A percentile compares a stretch with the other conserved stretches of the same genome.
Conservation (phyloP, 2,888 invertebrate species). For the Caenorhabditis sp. region DNA sequence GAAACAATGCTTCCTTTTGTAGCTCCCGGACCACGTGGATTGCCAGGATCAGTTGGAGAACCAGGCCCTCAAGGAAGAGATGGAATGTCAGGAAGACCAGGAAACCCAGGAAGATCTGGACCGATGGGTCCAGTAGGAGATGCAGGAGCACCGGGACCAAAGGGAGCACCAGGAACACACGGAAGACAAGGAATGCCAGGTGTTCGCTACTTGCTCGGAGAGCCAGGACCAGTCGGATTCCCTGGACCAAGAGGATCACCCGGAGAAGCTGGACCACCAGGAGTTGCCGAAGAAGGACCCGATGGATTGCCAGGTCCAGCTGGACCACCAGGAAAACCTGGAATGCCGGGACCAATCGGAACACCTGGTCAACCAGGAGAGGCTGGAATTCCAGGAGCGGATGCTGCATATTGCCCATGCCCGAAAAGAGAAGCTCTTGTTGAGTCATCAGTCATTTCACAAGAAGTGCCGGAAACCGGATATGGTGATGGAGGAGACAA, state of each 20-base stretch:
- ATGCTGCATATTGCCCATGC: slow-evolving; percentile 73
- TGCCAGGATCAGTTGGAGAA: slow-evolving; percentile 61
- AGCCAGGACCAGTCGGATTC: slow-evolving; percentile 65
- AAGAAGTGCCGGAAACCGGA: slow-evolving; percentile 53
- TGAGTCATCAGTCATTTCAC: slow-evolving; percentile 52
- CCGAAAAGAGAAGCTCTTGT: slow-evolving; percentile 66
- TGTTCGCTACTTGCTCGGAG: slow-evolving; percentile 61
- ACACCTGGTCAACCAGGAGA: slow-evolving; percentile 69
- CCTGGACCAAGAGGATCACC: slow-evolving; percentile 69
- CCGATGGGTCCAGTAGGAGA: slow-evolving; percentile 67
- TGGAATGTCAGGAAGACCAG: slow-evolving; percentile 64
- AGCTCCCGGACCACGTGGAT: slow-evolving; percentile 67
- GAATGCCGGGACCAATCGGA: slow-evolving; percentile 73
- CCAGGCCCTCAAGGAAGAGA: slow-evolving; percentile 70
- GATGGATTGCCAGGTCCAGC: slow-evolving; percentile 74
- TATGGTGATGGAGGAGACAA: slow-evolving; percentile 60
- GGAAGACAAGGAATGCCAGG: slow-evolving; percentile 68
- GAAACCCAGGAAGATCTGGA: slow-evolving; percentile 67
- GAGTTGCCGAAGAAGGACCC: slow-evolving; percentile 76
- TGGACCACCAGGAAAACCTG: slow-evolving; percentile 71
- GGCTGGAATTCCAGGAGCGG: slow-evolving; percentile 67
- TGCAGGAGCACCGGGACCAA: slow-evolving; percentile 56
- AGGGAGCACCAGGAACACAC: slow-evolving; percentile 54
- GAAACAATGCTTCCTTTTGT: neutral
- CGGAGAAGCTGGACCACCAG: slow-evolving; percentile 65